phyloP scores from a whole-genome alignment of 2,797 vertebrate genomes.

The Epinephelus coioides region DNA sequence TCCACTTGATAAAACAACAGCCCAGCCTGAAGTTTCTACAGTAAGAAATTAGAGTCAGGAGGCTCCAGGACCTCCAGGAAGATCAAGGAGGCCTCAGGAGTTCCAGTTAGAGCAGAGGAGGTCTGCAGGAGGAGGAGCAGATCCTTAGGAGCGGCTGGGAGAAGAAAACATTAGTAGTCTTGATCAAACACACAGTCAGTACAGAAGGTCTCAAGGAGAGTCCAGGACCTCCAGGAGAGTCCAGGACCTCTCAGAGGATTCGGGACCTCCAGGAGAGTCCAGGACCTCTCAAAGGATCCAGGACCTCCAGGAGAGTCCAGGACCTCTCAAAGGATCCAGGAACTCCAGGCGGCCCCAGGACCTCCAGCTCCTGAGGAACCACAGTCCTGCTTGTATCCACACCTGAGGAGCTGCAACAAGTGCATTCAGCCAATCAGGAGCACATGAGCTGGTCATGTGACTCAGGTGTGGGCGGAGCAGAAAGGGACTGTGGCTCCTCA shows the following conservation, averaged over 20 bases:
- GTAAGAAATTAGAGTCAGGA: neutral
- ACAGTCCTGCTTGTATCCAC: slow-evolving; percentile 22
- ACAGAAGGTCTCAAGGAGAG: too few relatives aligned
- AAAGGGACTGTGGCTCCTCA: slow-evolving; percentile 3
- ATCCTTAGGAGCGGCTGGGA: too few relatives aligned
- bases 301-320: too few relatives aligned
- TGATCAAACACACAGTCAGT: too few relatives aligned
- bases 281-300: neutral
- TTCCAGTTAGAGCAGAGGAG: too few relatives aligned
- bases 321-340: neutral
- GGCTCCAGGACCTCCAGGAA: neutral
- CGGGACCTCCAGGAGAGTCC: neutral
- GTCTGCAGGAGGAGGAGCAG: too few relatives aligned
- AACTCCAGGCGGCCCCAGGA: neutral
- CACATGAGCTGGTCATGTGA: slow-evolving; percentile 18
- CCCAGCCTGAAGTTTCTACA: neutral
- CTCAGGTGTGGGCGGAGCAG: neutral
- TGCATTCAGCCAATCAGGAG: slow-evolving; percentile 4
- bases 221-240: neutral
- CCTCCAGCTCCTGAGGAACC: slow-evolving; percentile 13
- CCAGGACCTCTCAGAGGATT: neutral
- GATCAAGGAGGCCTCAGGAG: neutral
- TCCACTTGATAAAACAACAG: slow-evolving; percentile 2
- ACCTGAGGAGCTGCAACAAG: neutral
- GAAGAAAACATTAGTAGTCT: too few relatives aligned